These are phyloP conservation scores for Syrrhaptes paradoxus DNA, from an alignment of 2,113 vertebrate genomes.

Conservation along the genomic window DNA sequence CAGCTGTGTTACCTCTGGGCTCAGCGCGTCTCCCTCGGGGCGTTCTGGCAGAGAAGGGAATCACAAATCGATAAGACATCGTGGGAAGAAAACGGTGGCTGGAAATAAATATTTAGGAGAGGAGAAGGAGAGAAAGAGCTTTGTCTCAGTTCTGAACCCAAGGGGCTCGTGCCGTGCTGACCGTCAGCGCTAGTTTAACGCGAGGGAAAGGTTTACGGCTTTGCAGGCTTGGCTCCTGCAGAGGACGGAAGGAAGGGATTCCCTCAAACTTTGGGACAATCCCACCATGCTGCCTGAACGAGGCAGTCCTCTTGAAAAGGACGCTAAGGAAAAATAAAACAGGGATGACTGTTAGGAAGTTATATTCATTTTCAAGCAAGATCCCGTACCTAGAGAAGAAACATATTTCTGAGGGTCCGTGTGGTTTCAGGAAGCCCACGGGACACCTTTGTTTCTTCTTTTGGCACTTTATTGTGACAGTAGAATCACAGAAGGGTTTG, in stretches of 20 bases:
- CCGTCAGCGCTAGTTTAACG: neutral
- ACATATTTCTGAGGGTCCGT: neutral
- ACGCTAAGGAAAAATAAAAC: neutral
- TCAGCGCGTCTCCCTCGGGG: neutral
- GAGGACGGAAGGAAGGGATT: neutral
- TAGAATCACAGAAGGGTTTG: too few species aligned
- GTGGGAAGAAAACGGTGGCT: neutral
- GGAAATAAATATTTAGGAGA: neutral
- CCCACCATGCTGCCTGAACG: neutral
- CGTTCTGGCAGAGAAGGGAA: neutral
- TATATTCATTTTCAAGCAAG: neutral
- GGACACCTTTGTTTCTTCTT: neutral
- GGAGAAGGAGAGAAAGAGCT: neutral
- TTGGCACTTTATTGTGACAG: neutral
- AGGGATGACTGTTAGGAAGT: neutral
- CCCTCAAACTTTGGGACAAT: neutral
- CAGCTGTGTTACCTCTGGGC: neutral
- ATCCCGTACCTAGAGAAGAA: accelerated
- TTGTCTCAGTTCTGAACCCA: neutral
- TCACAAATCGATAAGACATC: neutral
- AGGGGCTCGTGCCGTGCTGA: accelerated
- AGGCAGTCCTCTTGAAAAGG: neutral
- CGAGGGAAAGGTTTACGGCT: neutral
- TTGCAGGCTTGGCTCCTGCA: too few species aligned
- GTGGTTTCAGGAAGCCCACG: neutral